Evolutionary conservation across 1,140 invertebrate species (phyloP).

Genomic region (Drosophila ananassae): DNA sequence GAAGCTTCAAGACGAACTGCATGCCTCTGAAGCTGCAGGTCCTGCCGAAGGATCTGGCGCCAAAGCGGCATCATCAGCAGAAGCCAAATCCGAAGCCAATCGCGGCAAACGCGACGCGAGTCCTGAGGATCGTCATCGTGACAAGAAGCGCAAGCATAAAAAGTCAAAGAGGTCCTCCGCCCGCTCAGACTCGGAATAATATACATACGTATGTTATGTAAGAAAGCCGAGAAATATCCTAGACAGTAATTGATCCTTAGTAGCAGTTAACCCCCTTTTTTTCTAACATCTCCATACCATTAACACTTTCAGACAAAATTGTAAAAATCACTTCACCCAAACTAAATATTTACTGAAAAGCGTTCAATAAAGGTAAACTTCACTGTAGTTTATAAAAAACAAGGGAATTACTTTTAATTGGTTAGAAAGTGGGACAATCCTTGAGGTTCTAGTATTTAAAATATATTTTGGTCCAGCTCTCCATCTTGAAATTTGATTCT

Average conservation of each 20-base stretch:
- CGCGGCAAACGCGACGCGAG: conserved; percentile 51
- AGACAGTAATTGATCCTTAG: conserved; percentile 24
- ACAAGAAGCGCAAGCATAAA: conserved; percentile 85
- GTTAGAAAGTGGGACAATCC: too few relatives aligned
- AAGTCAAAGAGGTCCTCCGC: conserved; percentile 82
- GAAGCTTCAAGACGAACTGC: conserved; percentile 76
- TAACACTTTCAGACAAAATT: conserved; percentile 29
- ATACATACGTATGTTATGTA: neutral
- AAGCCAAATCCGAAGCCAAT: conserved; percentile 18
- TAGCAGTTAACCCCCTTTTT: conserved; percentile 16
- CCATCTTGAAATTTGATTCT: too few relatives aligned
- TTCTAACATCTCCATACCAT: conserved; percentile 7
- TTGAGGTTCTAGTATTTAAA: too few relatives aligned
- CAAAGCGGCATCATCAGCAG: conserved; percentile 1
- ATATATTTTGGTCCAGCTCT: too few relatives aligned
- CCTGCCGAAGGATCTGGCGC: neutral
- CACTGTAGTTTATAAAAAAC: conserved; percentile 10
- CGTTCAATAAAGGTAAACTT: conserved; percentile 57
- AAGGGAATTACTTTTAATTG: neutral
- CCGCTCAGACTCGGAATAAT: conserved; percentile 63
- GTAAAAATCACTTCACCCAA: conserved; percentile 44
- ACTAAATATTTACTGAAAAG: conserved; percentile 20
- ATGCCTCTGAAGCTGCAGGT: neutral
- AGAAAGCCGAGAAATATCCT: conserved; percentile 6
- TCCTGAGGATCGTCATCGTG: conserved; percentile 66